phyloP scores from a whole-genome alignment of 2,888 invertebrate species.

The Exephanes ischioxanthus region DNA sequence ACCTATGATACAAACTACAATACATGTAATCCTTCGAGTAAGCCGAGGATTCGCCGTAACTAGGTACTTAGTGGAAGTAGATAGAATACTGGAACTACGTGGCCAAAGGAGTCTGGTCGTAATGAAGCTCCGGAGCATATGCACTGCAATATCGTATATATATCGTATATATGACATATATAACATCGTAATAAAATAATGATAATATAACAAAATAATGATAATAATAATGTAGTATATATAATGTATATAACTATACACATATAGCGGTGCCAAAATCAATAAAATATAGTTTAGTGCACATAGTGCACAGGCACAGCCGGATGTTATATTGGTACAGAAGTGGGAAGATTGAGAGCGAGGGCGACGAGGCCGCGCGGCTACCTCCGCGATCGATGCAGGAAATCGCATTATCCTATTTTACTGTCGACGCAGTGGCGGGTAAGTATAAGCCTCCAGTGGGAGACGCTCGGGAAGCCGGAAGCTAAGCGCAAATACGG shows the following conservation, averaged over 20 bases:
- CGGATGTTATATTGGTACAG: not conserved
- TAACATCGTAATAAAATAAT: not conserved
- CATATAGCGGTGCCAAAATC: no score
- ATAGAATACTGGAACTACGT: conserved; percentile 29
- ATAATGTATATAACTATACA: no score
- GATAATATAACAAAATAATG: no score
- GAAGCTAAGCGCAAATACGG: conserved; percentile 34
- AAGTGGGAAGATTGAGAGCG: conserved; percentile 22
- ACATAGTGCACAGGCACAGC: not conserved
- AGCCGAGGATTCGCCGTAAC: conserved; percentile 52
- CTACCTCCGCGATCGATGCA: conserved; percentile 65
- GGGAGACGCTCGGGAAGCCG: conserved; percentile 18
- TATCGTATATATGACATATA: not conserved
- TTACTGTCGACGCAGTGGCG: conserved; percentile 65
- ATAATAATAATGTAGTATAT: no score
- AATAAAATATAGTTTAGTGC: not conserved
- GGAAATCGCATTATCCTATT: conserved; percentile 75
- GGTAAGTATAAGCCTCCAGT: conserved; percentile 10
- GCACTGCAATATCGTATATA: not conserved
- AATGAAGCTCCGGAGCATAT: conserved; percentile 36
- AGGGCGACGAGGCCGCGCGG: conserved; percentile 50
- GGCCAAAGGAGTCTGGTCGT: conserved; percentile 22
- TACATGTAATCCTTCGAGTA: conserved; percentile 13
- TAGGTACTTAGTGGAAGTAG: conserved; percentile 45
- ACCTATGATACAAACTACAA: conserved; percentile 3